These are phyloP conservation scores for Cinclus mexicanus DNA, from an alignment of 2,113 vertebrate species.

Conservation along the genomic window DNA sequence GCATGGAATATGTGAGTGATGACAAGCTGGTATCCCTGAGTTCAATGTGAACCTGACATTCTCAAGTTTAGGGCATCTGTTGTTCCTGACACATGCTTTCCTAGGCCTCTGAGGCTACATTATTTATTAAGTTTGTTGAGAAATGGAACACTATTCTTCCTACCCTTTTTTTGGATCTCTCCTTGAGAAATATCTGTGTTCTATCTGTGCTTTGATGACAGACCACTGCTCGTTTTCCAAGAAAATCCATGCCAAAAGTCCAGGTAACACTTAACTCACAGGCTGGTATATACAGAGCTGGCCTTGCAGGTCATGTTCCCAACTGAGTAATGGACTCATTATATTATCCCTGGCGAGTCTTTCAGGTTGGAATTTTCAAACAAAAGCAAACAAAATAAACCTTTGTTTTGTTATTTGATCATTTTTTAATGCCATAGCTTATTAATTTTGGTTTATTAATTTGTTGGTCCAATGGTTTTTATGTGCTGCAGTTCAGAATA, in stretches of 20 bases:
- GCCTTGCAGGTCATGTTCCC: conserved; percentile 43
- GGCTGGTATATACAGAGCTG: conserved; percentile 46
- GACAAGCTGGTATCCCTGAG: conserved; percentile 40
- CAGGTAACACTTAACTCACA: conserved; percentile 5
- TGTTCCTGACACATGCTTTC: conserved; percentile 18
- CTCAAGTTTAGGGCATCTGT: conserved; percentile 32
- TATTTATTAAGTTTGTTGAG: conserved; percentile 49
- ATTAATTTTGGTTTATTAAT: conserved; percentile 76
- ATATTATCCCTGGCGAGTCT: conserved; percentile 30
- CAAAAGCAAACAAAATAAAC: conserved; percentile 60
- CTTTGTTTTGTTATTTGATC: conserved; percentile 63
- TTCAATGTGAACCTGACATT: conserved; percentile 47
- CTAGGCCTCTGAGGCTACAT: conserved; percentile 8
- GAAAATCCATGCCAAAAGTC: conserved; percentile 23
- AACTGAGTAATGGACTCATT: conserved; percentile 34
- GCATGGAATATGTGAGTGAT: conserved; percentile 21
- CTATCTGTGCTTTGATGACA: conserved; percentile 50
- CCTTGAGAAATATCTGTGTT: conserved; percentile 45
- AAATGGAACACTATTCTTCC: conserved; percentile 45
- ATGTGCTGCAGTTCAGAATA: conserved; percentile 67
- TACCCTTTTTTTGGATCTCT: conserved; percentile 33
- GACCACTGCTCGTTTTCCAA: conserved; percentile 21
- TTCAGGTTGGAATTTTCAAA: conserved; percentile 34
- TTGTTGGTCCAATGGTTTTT: conserved; percentile 79
- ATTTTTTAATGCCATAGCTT: conserved; percentile 70